Evolutionary conservation across 2,797 vertebrate species (phyloP), one percentile per base, ranked within the genome.

Genomic region (Glossophaga mutica): DNA sequence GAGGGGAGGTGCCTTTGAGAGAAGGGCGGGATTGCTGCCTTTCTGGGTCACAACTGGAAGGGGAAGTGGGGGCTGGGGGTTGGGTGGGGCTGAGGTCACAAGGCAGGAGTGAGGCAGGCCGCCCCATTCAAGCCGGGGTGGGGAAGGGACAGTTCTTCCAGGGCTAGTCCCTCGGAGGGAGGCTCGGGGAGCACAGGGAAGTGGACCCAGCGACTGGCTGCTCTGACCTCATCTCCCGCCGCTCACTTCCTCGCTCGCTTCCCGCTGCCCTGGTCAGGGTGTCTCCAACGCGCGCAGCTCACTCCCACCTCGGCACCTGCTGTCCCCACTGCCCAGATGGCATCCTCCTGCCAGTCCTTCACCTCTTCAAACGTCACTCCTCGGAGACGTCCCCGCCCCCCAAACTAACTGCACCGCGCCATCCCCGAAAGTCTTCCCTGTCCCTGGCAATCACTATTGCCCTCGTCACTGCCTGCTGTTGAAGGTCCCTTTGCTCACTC

Each of bases 21-120:
- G 94, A 95, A 91, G 48, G 55, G 59, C n/a, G 46, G 26, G 2
- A 44, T 12, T 34, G 15, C 50, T 52, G 88, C 9, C 34, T 89
- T 90, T 57, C 39, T 6, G 21, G 82, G 91, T 67, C 83, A 73
- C 10, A 18, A 8, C 3, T 22, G 48, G 92, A 97, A 93, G 90
- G 46, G 92, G 95, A 97, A 96, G 94, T 74, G 29, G 37, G 73
- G 42, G 82, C 62, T 82, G 82, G 91, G 68, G 65, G 34, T 78
- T 85, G 81, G 96, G 74, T 42, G 59, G n/a, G 71, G 48, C 70
- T 71, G 91, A 92, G 82, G 85, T 95, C 91, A 89, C 34, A 55
- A 92, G 94, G 77, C 65, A 0, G 67, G 52, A 65, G 46, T 15
- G 7, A 34, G 52, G 26, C 26, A 34, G 79, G 74, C 26, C 44